Conservation (phyloP, 2,113 vertebrate species). For the Himantopus leucocephalus region DNA sequence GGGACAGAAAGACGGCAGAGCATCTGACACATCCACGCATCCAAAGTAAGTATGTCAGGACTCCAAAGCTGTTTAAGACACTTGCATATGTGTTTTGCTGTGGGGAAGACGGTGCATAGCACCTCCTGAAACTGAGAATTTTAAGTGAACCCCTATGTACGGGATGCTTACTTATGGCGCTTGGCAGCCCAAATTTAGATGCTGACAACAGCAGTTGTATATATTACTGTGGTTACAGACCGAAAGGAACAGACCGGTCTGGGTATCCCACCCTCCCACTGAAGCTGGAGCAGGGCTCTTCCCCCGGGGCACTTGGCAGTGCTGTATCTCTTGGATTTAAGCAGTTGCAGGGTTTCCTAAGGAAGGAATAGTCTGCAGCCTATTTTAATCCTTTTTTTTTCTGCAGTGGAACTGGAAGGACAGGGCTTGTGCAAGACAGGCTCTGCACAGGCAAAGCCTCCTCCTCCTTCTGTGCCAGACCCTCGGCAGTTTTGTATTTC, state of each 20-base stretch:
- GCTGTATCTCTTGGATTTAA: background rate
- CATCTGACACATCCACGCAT: background rate
- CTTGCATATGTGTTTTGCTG: background rate
- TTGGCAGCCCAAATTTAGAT: background rate
- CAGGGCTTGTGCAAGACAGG: background rate
- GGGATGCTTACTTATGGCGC: background rate
- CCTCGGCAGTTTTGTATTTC: background rate
- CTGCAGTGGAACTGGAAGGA: background rate
- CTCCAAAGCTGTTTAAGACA: background rate
- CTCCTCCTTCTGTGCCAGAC: background rate
- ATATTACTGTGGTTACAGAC: background rate
- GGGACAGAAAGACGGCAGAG: background rate
- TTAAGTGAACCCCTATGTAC: background rate
- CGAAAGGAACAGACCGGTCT: background rate
- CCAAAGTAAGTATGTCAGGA: background rate
- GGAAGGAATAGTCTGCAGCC: background rate
- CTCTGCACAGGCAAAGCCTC: background rate
- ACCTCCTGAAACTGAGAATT: background rate
- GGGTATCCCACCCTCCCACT: background rate
- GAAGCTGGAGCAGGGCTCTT: background rate
- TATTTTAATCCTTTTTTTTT: background rate
- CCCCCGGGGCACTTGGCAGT: background rate
- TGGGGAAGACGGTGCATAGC: background rate
- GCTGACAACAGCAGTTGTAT: background rate
- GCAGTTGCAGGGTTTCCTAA: background rate